Conservation (phyloP, 2,888 invertebrate species). For the Achlya flavicornis region DNA sequence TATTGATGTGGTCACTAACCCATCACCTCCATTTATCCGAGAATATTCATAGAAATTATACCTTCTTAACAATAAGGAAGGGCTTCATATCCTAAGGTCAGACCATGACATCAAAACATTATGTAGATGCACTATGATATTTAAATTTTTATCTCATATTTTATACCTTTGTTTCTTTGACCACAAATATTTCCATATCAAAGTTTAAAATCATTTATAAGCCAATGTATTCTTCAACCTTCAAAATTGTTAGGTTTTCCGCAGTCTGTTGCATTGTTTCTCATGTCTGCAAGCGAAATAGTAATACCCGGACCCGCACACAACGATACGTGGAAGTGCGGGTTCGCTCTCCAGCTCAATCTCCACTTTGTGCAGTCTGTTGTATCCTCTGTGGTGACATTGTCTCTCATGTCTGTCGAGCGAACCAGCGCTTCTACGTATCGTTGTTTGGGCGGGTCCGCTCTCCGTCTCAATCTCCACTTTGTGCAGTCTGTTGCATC, state of each 20-base stretch:
- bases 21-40: not conserved
- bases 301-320: no score
- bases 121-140: not conserved
- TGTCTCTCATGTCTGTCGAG: no score
- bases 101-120: not conserved
- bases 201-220: slow-evolving; percentile 1
- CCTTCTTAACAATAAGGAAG: not conserved
- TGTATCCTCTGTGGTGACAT: no score
- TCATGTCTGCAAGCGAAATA: no score
- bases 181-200: not conserved
- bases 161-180: not conserved
- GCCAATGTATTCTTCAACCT: not conserved
- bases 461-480: no score
- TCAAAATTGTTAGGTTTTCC: not conserved
- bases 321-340: no score
- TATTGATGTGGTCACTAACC: not conserved
- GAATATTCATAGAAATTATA: not conserved
- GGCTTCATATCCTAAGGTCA: not conserved
- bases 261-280: not conserved
- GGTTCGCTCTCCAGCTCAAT: no score
- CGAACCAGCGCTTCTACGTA: no score
- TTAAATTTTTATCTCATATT: not conserved
- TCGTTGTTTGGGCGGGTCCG: no score
- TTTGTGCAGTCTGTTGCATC: no score
- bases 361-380: no score